A percentile compares a stretch with the other conserved stretches of the same genome.
These are phyloP conservation scores for Aegithalos caudatus DNA, from an alignment of 2,113 vertebrate species.

Conservation along the genomic window DNA sequence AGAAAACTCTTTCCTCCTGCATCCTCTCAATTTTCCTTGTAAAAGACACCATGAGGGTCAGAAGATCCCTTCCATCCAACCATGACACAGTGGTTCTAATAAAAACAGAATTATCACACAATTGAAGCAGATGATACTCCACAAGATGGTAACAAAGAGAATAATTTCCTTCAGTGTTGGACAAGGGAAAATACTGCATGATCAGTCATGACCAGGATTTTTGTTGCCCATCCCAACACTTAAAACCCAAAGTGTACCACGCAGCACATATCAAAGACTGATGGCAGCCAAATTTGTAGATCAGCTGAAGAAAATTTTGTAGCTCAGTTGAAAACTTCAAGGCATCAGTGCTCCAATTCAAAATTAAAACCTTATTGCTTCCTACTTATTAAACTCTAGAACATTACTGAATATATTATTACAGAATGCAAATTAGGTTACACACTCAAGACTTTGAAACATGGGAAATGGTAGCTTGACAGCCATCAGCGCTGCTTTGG, in stretches of 20 bases:
- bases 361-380: background rate
- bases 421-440: background rate
- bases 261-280: background rate
- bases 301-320: background rate
- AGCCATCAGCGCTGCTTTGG: constrained; percentile 2
- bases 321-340: background rate
- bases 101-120: background rate
- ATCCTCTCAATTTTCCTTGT: background rate
- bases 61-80: background rate
- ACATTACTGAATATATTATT: background rate
- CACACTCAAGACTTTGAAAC: background rate
- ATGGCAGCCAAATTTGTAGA: background rate
- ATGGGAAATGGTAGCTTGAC: background rate
- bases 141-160: background rate
- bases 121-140: background rate
- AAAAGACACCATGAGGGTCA: background rate
- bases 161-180: background rate
- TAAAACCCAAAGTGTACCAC: background rate
- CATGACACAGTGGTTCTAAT: background rate
- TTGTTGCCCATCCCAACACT: background rate
- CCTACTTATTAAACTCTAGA: background rate
- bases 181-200: background rate
- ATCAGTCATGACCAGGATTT: background rate
- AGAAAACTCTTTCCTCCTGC: background rate
- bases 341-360: background rate